Percentiles rank a stretch among this genome's conserved stretches.
Evolutionary conservation across 2,888 invertebrate species (phyloP).

Genomic region (Orthonychiurus folsomi): DNA sequence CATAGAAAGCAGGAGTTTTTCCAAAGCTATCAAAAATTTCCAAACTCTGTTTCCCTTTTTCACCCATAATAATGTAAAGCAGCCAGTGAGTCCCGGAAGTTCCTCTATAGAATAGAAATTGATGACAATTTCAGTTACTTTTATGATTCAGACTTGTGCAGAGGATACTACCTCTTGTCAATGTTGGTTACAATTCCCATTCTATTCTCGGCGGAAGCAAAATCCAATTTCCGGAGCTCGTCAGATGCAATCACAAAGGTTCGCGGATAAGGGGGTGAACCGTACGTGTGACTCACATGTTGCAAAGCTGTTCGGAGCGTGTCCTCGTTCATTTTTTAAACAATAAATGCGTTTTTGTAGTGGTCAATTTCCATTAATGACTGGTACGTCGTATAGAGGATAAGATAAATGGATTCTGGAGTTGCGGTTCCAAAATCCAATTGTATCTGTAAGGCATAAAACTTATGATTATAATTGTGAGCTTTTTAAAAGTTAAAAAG

Average conservation of each 20-base stretch:
- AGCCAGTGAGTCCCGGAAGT: background rate
- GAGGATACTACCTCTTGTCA: too few species aligned
- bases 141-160: too few species aligned
- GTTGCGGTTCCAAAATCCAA: background rate
- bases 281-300: background rate
- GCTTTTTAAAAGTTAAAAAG: too few species aligned
- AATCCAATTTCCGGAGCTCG: background rate
- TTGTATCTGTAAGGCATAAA: background rate
- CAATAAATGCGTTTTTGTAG: background rate
- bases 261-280: background rate
- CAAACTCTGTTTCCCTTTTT: background rate
- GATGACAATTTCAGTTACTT: too few species aligned
- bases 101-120: too few species aligned
- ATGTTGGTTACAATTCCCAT: too few species aligned
- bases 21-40: background rate
- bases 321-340: background rate
- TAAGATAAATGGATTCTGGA: background rate
- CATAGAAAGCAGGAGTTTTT: background rate
- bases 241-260: background rate
- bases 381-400: background rate
- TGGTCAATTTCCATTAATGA: background rate
- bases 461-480: too few species aligned
- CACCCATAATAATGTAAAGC: background rate
- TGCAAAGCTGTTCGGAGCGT: background rate
- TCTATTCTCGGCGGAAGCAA: background rate